Evolutionary conservation across 1,140 invertebrate genomes (phyloP).

Genomic region (Saccostrea echinata): DNA sequence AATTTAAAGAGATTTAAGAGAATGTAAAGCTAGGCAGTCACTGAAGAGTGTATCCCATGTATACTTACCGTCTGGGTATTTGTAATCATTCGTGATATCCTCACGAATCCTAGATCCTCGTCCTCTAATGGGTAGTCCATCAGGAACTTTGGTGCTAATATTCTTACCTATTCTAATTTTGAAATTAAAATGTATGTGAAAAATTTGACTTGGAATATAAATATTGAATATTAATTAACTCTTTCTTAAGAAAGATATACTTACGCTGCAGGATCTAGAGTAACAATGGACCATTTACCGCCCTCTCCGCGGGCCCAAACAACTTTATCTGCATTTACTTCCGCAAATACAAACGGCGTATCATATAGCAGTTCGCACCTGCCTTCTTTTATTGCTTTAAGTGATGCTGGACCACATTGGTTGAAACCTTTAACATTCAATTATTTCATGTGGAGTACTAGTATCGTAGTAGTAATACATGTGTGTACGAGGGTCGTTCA

Average conservation of each 20-base stretch:
- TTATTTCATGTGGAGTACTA: neutral
- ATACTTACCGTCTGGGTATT: conserved; percentile 93
- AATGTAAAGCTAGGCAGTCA: too few relatives aligned
- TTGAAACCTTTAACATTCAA: conserved; percentile 77
- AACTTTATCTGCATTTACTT: conserved; percentile 89
- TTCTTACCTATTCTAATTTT: conserved; percentile 82
- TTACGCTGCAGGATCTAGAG: conserved; percentile 66
- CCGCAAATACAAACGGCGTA: conserved; percentile 87
- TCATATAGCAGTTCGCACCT: conserved; percentile 86
- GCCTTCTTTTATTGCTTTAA: conserved; percentile 86
- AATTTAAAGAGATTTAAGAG: too few relatives aligned
- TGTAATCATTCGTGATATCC: conserved; percentile 92
- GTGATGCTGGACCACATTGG: conserved; percentile 84
- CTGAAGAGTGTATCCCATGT: too few relatives aligned
- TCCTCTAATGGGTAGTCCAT: conserved; percentile 81
- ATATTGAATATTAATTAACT: too few relatives aligned
- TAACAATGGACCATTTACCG: conserved; percentile 63
- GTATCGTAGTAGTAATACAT: too few relatives aligned
- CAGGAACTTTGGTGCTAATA: conserved; percentile 92
- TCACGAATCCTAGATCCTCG: conserved; percentile 79
- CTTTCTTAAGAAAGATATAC: neutral
- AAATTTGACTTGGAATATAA: too few relatives aligned
- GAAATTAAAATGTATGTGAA: too few relatives aligned
- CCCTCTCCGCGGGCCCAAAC: conserved; percentile 72
- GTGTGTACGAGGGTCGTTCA: too few relatives aligned